Base-by-base conservation (phyloP, 1,140 invertebrate species). In the Muscidifurax raptorellus region DNA sequence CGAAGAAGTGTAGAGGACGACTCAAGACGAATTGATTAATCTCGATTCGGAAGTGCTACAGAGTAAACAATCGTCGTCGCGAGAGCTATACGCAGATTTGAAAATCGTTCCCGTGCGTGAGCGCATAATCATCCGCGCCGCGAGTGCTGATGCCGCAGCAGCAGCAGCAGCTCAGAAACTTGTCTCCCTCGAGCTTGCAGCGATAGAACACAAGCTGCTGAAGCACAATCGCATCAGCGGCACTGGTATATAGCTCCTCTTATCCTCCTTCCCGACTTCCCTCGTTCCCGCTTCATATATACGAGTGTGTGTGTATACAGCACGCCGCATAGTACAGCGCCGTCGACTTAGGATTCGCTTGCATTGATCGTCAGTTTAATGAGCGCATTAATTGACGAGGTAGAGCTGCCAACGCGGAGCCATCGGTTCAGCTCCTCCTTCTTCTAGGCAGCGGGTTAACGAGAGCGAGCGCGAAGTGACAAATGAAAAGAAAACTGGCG, bases 361-460 rank as follows among this genome's bases (percentile, higher is more conserved):
- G 52, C 76, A 64, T 78, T n/a, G 13, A 78, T 78, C n/a, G 52
- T 47, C 78, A 69, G 36, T 81, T 81, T 81, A 72, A 81, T 72
- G 69, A 81, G 80, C 40, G 69, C 67, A 72, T 81, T 72, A 72
- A 81, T 81, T 69, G 78, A 80, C 12, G 25, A 78, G 76, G 40
- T 40, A 69, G 22, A 69, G n/a, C 74, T 36, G 28, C 30, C 71
- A 40, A 72, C 71, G n/a, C n/a, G n/a, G 18, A 72, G 27, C 71
- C 18, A 36, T 72, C 18, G 30, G 30, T 40, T 72, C 13, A 72
- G 18, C 30, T 22, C 27, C 10, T 72, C 18, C 71, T 72, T 18
- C 32, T 12, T 27, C 74, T 76, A 36, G 6, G 22, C 22, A 28
- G 9, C 12, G 13, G 74, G 7, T 28, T 30, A 78, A 76, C 40